Evolutionary conservation across 2,113 vertebrate species (phyloP).

Genomic region (Antigone vipio): DNA sequence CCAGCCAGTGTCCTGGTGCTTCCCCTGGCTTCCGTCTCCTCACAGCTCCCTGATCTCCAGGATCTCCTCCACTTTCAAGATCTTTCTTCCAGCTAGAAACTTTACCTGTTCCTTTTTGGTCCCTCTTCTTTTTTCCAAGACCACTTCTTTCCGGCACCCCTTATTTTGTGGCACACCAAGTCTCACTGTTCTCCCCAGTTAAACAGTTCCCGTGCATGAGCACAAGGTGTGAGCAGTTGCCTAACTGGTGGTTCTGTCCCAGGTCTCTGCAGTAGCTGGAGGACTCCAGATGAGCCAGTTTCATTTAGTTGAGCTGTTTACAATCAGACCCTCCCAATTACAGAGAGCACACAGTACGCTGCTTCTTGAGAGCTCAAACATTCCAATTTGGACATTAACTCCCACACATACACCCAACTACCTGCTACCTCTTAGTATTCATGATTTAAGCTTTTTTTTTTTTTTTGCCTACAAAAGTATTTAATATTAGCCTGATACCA

Average conservation of each 20-base stretch:
- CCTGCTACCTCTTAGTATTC: not conserved
- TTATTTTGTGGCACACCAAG: not conserved
- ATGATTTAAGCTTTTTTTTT: not conserved
- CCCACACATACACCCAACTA: not conserved
- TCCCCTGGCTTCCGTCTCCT: not conserved
- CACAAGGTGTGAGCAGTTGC: not conserved
- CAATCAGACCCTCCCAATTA: not conserved
- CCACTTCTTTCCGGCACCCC: not conserved
- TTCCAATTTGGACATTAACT: not conserved
- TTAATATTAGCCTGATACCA: not conserved
- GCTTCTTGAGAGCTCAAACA: not conserved
- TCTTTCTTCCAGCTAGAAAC: not conserved
- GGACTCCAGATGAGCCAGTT: not conserved
- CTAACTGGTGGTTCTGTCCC: not conserved
- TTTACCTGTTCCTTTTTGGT: rapidly evolving
- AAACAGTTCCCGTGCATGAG: not conserved
- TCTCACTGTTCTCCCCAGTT: not conserved
- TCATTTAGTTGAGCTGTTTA: not conserved
- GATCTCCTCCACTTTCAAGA: not conserved
- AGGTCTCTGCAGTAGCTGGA: not conserved
- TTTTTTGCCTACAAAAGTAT: not conserved
- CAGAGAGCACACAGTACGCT: not conserved
- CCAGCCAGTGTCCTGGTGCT: not conserved
- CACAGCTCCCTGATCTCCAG: not conserved
- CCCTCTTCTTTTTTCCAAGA: not conserved